Evolutionary conservation across 92 coral and sea anemone genomes (phyloP), one percentile per base, ranked within the genome.

Genomic region (Isaurus tuberculatus): DNA sequence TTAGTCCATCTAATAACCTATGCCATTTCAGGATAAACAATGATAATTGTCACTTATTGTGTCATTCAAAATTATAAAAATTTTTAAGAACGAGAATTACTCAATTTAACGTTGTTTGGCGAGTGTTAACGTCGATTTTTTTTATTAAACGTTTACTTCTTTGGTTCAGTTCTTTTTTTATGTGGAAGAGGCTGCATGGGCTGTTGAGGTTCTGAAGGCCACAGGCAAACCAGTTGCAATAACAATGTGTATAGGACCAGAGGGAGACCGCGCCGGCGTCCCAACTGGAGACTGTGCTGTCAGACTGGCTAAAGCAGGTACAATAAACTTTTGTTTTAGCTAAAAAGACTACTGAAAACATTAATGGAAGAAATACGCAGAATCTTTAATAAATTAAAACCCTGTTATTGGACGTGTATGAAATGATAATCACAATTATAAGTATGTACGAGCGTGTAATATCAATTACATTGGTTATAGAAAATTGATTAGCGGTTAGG

Each of bases 221-320:
- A 89, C 89, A 63, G 91, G 92, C 15, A 91, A 86, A 72, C 93
- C 94, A 44, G 68, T 80, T 23, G 89, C 91, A 9, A 86, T 90
- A 13, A 89, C 89, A 36, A 26, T 94, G 87, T 88, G 92, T 65
- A 87, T 94, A 36, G 84, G 89, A 25, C 87, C 89, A 0, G 10
- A 72, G 29, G 86, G 88, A 1, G 95, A 94, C 70, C 19, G 42
- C 14, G 83, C 80, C 5, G 89, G 90, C 1, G 90, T 93, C 31
- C 73, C 91, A 17, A 81, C 93, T 4, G 94, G 92, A 71, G 98
- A 93, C 31, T 93, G 98, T 80, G 98, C 93, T 5, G 91, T 89
- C 5, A 83, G 91, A 25, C 79, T 93, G 28, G 98, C 92, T 25
- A 86, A 79, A 32, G 94, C 94, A 53, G 98, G 98, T 93, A 84